Evolutionary conservation across 2,113 vertebrate species (phyloP), one percentile per base, ranked within the genome.

Genomic region (Pagrus major): DNA sequence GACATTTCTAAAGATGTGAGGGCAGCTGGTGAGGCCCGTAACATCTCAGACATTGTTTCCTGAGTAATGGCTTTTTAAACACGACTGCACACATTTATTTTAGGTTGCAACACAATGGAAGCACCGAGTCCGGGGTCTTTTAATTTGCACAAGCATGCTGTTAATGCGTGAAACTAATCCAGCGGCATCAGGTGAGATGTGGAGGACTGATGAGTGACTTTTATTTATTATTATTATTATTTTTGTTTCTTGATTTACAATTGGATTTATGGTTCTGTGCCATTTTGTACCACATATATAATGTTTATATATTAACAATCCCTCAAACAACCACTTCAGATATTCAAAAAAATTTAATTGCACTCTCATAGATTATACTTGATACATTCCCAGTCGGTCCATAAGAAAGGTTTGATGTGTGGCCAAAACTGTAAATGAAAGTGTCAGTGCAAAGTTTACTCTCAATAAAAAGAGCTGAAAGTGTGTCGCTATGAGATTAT

Each of bases 391-490:
- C 89, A 65, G 81, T 83, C 29, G n/a, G 76, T 88, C 78, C 83
- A 74, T 78, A 73, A 84, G 80, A 87, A 65, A 67, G 77, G 76
- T 86, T 85, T 91, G 83, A 89, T 81, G 82, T 92, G 75, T 83
- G 88, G 86, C 89, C 89, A 92, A 86, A 91, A 86, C 80, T 91
- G 80, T 90, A 88, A 90, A 86, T 89, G 89, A 89, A 92, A 89
- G 86, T 88, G 77, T 93, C 85, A 90, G 86, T 91, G 89, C 84
- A 89, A 91, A 88, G 90, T 92, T 92, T 92, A 91, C 91, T 86
- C 86, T 87, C 82, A 92, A 93, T 93, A 92, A 94, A 94, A 93
- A 70, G 70, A 92, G 72, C 33, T 89, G 83, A 91, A 88, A 88
- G 66, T 81, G 71, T 72, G 52, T 46, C 3, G 4, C 46, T 56